Percentiles rank a stretch among this genome's conserved stretches.
Evolutionary conservation across 1,140 invertebrate species (phyloP).

Genomic region (Limonius californicus): DNA sequence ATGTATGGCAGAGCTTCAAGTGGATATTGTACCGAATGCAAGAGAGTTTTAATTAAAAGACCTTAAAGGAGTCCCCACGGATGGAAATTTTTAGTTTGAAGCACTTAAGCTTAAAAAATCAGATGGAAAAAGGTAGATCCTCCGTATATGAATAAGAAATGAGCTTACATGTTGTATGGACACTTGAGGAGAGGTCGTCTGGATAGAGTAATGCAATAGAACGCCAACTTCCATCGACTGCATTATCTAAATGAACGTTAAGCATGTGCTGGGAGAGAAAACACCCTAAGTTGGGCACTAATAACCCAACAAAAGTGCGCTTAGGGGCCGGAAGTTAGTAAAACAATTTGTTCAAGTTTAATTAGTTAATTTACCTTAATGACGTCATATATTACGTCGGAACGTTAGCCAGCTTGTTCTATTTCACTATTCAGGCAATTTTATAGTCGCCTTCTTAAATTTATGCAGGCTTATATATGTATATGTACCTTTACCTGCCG

Average conservation of each 20-base stretch:
- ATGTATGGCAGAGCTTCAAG: no score
- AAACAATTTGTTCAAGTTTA: slow-evolving; percentile 15
- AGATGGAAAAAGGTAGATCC: no score
- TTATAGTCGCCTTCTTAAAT: neutral
- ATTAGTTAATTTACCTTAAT: slow-evolving; percentile 15
- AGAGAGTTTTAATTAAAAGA: no score
- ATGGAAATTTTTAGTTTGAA: no score
- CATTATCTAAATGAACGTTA: slow-evolving; percentile 6
- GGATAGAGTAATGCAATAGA: no score
- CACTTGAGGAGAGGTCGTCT: no score
- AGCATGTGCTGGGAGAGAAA: slow-evolving; percentile 7
- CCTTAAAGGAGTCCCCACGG: no score
- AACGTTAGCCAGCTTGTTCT: neutral
- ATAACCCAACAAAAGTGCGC: slow-evolving; percentile 13
- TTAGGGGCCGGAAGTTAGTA: slow-evolving; percentile 10
- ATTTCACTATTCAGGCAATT: neutral
- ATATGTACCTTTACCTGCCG: neutral
- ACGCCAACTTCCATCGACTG: neutral
- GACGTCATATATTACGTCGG: neutral
- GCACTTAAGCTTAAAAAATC: no score
- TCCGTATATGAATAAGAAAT: no score
- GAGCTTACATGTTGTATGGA: no score
- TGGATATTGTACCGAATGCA: no score
- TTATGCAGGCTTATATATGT: neutral
- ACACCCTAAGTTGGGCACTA: slow-evolving; percentile 3